A percentile compares a stretch with the other conserved stretches of the same genome.
phyloP scores from a whole-genome alignment of 2,888 invertebrate species.

The Bhutanitis thaidina region DNA sequence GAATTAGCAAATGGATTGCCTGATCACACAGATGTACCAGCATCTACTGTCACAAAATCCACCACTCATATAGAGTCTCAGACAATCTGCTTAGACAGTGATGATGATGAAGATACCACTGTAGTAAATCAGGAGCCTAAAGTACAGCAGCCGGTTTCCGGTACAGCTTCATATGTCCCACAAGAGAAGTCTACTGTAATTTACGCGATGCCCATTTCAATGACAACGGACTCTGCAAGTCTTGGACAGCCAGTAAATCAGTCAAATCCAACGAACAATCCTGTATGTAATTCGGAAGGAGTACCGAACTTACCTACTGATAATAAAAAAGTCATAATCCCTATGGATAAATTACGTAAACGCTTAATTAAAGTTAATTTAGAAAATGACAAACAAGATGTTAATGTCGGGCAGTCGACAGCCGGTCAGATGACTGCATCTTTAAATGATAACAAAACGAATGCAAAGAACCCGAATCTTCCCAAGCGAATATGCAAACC shows the following conservation, averaged over 20 bases:
- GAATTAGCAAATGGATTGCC: constrained; percentile 1
- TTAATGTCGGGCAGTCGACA: no score
- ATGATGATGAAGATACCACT: constrained; percentile 1
- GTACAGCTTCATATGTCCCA: not conserved
- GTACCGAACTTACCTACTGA: not conserved
- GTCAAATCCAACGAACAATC: not conserved
- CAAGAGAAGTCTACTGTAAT: no score
- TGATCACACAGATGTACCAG: no score
- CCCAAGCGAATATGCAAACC: not conserved
- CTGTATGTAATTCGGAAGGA: not conserved
- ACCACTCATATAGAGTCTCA: not conserved
- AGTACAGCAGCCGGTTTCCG: not conserved
- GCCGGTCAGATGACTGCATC: no score
- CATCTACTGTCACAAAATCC: not conserved
- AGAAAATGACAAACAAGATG: no score
- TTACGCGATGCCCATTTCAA: not conserved
- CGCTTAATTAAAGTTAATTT: not conserved
- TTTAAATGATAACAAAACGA: not conserved
- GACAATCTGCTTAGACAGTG: constrained; percentile 11
- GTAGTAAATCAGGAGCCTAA: not conserved
- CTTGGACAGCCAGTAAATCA: not conserved
- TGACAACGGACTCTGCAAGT: not conserved
- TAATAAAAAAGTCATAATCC: not conserved
- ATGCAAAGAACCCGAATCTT: no score
- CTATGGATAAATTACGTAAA: not conserved